Conservation (phyloP, 2,797 vertebrate species). For the Melanogrammus aeglefinus region DNA sequence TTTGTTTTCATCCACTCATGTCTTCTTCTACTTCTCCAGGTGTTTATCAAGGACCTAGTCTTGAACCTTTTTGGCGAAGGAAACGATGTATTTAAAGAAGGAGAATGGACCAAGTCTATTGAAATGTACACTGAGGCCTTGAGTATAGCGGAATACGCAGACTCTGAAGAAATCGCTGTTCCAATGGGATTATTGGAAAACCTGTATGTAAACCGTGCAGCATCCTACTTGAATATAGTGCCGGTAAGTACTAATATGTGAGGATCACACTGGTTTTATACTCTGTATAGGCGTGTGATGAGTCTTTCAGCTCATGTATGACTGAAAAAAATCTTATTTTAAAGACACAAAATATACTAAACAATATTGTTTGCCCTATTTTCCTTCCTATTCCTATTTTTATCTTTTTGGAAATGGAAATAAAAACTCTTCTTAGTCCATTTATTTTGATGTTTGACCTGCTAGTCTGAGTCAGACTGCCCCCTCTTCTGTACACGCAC, state of each 20-base stretch:
- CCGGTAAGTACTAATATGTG: constrained; percentile 56
- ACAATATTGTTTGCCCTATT: too few relatives aligned
- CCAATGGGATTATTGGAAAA: constrained; percentile 82
- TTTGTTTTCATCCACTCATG: neutral
- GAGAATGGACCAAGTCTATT: constrained; percentile 84
- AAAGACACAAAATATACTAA: too few relatives aligned
- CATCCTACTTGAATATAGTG: constrained; percentile 88
- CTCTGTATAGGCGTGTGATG: neutral
- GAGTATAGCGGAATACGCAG: constrained; percentile 89
- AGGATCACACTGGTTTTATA: neutral
- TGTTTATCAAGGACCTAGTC: constrained; percentile 89
- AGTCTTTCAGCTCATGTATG: neutral
- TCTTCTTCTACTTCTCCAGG: constrained; percentile 59
- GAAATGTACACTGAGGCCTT: constrained; percentile 92
- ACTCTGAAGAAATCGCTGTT: constrained; percentile 87
- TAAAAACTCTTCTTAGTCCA: too few relatives aligned
- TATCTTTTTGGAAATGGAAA: too few relatives aligned
- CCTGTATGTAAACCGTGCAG: constrained; percentile 89
- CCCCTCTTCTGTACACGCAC: too few relatives aligned
- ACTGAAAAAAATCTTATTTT: too few relatives aligned
- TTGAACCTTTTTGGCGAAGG: constrained; percentile 93
- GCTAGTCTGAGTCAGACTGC: too few relatives aligned
- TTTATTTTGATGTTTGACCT: too few relatives aligned
- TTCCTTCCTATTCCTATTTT: too few relatives aligned
- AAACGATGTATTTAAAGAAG: constrained; percentile 88